phyloP scores from a whole-genome alignment of 2,113 vertebrate species.

The Scytalopus superciliaris region DNA sequence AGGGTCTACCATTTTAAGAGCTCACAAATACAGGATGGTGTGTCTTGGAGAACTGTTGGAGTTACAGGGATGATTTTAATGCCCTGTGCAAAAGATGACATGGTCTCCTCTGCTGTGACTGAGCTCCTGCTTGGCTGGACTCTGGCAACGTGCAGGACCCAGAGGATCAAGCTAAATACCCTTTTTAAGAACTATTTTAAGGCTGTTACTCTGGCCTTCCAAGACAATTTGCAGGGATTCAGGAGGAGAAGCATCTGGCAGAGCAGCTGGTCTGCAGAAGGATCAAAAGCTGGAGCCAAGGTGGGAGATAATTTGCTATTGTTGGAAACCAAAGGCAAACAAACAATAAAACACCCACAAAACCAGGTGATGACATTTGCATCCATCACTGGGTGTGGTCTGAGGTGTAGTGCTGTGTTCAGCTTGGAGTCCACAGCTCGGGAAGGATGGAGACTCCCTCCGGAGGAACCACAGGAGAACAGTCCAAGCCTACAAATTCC shows the following conservation, averaged over 20 bases:
- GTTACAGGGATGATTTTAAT: background rate
- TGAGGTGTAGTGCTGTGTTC: background rate
- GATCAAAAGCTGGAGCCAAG: background rate
- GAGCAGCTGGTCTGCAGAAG: background rate
- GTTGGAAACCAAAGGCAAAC: background rate
- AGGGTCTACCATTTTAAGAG: background rate
- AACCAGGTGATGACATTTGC: background rate
- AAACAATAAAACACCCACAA: background rate
- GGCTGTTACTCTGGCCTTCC: background rate
- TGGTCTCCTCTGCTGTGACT: background rate
- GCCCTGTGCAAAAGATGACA: background rate
- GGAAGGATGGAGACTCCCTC: background rate
- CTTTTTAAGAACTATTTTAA: background rate
- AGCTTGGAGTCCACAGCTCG: no score
- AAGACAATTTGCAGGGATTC: background rate
- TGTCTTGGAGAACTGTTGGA: background rate
- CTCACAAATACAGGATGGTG: background rate
- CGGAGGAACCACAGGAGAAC: background rate
- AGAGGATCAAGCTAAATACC: background rate
- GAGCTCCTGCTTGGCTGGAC: background rate
- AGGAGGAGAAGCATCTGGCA: background rate
- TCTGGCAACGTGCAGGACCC: background rate
- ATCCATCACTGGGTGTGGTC: background rate
- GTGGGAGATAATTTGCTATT: background rate
- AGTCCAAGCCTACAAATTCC: background rate